Evolutionary conservation across 2,888 invertebrate species (phyloP), one percentile per base, ranked within the genome.

Genomic region (Acanthacorydalis orientalis): DNA sequence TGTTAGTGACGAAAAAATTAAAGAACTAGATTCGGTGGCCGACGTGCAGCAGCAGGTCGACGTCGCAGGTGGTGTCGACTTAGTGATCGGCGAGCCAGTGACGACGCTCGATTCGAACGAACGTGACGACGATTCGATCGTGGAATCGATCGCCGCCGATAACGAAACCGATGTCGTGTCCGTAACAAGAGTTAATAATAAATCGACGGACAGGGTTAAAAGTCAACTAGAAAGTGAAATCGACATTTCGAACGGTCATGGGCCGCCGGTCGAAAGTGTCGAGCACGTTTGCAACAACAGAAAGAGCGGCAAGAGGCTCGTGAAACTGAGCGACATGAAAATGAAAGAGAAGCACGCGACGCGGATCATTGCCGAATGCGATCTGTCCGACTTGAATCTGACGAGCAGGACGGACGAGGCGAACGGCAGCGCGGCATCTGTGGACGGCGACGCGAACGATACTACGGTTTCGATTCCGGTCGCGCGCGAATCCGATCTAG

Each of bases 401-500:
- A 23, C 23, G 2, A 23, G 34, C 44, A 31, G 16, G 32, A 44
- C 44, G 34, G 50, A 50, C 12, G 43, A 43, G 31, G 16, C 16
- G 39, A 23, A 34, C 44, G 42, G 43, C 39, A 39, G 42, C 6
- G 31, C 10, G 12, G 14, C 10, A 31, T 16, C 31, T 15, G 47
- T 16, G 7, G 33, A 14, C 23, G 49, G 48, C 43, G 50, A 48
- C 48, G 38, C 39, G 49, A 43, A 43, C 43, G 46, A 46, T 47
- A n/a, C n/a, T n/a, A 50, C 31, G 31, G 44, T 50, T 38, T 41
- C 47, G 47, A 46, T 49, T 40, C 48, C 47, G 15, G 45, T 42
- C 10, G 37, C 38, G 31, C 23, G 23, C 47, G 43, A 54, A 54
- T 55, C 55, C 58, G 59, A 56, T 55, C 23, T 23, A 6, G 23